Evolutionary conservation across 2,888 invertebrate species (phyloP), one percentile per base, ranked within the genome.

Genomic region (Altica lythri): DNA sequence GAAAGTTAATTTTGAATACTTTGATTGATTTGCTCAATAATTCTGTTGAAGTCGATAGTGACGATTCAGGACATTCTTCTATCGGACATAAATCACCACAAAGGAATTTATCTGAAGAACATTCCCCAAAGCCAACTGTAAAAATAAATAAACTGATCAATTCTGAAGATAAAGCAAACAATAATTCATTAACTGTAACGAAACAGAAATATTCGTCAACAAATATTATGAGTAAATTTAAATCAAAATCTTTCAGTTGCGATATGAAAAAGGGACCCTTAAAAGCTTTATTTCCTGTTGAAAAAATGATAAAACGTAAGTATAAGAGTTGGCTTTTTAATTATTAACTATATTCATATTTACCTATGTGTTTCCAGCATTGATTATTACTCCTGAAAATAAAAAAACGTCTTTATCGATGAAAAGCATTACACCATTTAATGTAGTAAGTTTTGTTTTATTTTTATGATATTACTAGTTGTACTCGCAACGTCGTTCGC

Each of bases 271-370:
- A 45, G 29, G 63, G 63, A 10, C 63, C 63, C 2, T 38, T 64
- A 49, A 65, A 55, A 50, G 67, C 67, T 9, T 50, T 65, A 2
- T 57, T 65, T 34, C 64, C 67, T 5, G 38, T 67, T 6, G 61
- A 62, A 30, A 61, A 60, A 32, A 65, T 67, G 67, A 59, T 60
- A 10, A 53, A 52, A 38, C 13, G 60, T 60, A 57, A 57, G 50
- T 12, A 13, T n/a, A n/a, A n/a, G n/a, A n/a, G n/a, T n/a, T n/a
- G n/a, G n/a, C n/a, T n/a, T n/a, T n/a, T n/a, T n/a, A n/a, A n/a
- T n/a, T n/a, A n/a, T n/a, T n/a, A n/a, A n/a, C n/a, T n/a, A n/a
- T n/a, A n/a, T n/a, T n/a, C n/a, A n/a, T n/a, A n/a, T n/a, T n/a
- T n/a, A n/a, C n/a, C n/a, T n/a, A n/a, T n/a, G n/a, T n/a, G n/a